A percentile compares a stretch with the other conserved stretches of the same genome.
These are phyloP conservation scores for Centrocercus urophasianus DNA, from an alignment of 2,113 vertebrate genomes.

Conservation along the genomic window DNA sequence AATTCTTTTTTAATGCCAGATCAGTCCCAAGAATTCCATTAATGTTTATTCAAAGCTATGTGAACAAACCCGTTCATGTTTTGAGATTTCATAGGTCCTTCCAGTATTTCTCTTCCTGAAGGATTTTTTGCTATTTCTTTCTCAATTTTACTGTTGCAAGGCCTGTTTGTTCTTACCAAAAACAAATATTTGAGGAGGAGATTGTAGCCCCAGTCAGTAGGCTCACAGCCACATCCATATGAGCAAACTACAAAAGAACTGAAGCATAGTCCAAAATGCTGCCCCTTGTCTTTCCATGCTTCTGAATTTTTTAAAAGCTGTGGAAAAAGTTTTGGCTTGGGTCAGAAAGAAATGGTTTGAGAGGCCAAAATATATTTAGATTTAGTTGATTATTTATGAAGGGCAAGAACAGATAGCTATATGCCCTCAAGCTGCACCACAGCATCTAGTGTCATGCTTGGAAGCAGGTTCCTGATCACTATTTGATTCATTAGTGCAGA, in stretches of 20 bases:
- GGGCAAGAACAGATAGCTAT: background rate
- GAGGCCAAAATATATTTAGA: background rate
- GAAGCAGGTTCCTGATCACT: background rate
- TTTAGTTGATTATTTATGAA: background rate
- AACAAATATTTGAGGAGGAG: background rate
- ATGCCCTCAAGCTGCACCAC: accelerated
- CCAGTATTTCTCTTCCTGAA: background rate
- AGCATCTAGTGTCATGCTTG: background rate
- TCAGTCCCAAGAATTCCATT: background rate
- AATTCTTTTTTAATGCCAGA: background rate
- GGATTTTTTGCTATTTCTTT: background rate
- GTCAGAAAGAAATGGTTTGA: background rate
- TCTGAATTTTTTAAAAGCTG: background rate
- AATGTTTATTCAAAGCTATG: background rate
- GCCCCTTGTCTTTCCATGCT: background rate
- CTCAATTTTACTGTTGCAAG: background rate
- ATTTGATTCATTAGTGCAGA: background rate
- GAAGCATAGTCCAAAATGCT: background rate
- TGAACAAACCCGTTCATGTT: background rate
- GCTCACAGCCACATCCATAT: background rate
- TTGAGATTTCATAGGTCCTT: background rate
- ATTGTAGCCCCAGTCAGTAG: background rate
- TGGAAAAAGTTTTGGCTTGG: background rate
- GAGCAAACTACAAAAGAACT: background rate
- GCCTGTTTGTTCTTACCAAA: background rate